Evolutionary conservation across 2,888 invertebrate species (phyloP).

Genomic region (Scaptomyza polygonia): DNA sequence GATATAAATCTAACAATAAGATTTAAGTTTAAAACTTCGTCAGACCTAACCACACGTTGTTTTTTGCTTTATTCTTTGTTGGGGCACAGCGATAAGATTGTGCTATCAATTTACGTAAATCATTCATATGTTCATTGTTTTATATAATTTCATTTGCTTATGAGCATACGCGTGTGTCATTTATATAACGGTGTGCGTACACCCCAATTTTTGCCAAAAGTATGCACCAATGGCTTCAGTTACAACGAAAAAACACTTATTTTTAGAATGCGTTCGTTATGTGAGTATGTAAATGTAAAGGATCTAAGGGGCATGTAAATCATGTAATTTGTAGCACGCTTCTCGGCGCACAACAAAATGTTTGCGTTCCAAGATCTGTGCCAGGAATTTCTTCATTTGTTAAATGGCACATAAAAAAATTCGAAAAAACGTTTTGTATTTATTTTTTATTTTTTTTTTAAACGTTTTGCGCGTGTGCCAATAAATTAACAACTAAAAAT

Average conservation of each 20-base stretch:
- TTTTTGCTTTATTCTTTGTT: slow-evolving; percentile 3
- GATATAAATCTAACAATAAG: slow-evolving; percentile 19
- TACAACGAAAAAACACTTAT: no score
- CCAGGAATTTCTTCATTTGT: slow-evolving; percentile 9
- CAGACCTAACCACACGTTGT: neutral
- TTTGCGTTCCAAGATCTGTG: slow-evolving; percentile 17
- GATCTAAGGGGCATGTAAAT: no score
- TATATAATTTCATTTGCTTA: no score
- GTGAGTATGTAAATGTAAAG: no score
- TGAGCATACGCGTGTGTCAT: no score
- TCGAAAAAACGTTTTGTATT: slow-evolving; percentile 34
- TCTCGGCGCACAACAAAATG: slow-evolving; percentile 35
- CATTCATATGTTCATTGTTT: slow-evolving; percentile 7
- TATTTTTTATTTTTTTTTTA: neutral
- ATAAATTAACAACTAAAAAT: slow-evolving; percentile 74
- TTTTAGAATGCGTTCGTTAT: no score
- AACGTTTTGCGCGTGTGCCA: slow-evolving; percentile 66
- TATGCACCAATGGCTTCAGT: no score
- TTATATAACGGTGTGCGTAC: no score
- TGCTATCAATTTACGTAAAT: slow-evolving; percentile 3
- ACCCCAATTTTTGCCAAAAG: no score
- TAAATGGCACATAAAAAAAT: no score
- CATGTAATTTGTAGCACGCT: slow-evolving; percentile 28
- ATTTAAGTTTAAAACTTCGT: slow-evolving; percentile 28
- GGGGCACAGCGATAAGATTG: slow-evolving; percentile 25